Base-by-base conservation (phyloP, 2,797 vertebrate genomes). In the Neosilurus hyrtlii region DNA sequence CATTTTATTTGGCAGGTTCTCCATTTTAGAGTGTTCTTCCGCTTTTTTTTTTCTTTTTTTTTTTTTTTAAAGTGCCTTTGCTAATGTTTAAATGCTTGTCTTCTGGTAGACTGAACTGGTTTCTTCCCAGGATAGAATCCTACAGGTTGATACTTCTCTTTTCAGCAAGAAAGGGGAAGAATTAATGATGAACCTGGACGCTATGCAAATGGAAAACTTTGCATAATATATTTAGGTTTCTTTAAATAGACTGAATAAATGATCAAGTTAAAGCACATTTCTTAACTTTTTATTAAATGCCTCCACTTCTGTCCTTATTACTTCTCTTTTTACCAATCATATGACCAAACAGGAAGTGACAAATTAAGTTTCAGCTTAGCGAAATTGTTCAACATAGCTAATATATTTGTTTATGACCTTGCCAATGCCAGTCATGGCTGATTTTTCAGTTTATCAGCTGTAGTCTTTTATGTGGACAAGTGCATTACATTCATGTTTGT, bases 261-360 rank as follows among this genome's bases (percentile, higher is more conserved):
- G 15, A 37, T 72, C 22, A 9, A n/a, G 18, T 65, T 18, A 77
- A 75, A 61, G 6, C 9, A 54, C 37, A 22, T 37, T 22, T 8
- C 30, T 37, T 22, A 59, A 49, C 15, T n/a, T 10, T 49, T 75
- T 71, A 81, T 65, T 59, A 67, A 79, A 78, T 81, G 9, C 20
- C 35, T 62, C 3, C 9, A 61, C 5, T 37, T n/a, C 24, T 16
- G 62, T n/a, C 12, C 5, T 59, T 77, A 43, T 49, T 51, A 77
- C 30, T 82, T 86, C 68, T 16, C 30, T 67, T 66, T 85, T 83
- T 80, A 22, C 4, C 26, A 71, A 79, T 81, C 83, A 79, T 70
- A 56, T 80, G 81, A 83, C 66, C 61, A 59, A 85, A 83, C 87
- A 82, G 83, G 83, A 88, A 85, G 85, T 86, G 78, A 67, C 70